phyloP scores from a whole-genome alignment of 1,140 invertebrate species.

The Drosophila paulistorum region DNA sequence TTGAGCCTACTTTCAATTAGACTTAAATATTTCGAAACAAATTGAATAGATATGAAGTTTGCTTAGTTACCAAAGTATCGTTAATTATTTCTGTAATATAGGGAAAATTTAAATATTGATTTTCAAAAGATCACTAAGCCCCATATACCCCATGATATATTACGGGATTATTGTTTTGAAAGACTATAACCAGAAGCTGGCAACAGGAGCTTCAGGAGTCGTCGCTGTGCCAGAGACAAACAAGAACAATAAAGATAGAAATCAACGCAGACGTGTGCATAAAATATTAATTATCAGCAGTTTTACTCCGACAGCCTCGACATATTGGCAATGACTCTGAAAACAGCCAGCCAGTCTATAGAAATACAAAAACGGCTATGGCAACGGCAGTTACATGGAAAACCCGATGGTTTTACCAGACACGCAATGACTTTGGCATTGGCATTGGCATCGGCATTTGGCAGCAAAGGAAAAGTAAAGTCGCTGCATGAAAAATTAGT shows the following conservation, averaged over 20 bases:
- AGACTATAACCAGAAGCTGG: slow-evolving; percentile 13
- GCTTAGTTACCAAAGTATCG: too few relatives aligned
- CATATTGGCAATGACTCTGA: slow-evolving; percentile 70
- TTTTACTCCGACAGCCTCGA: slow-evolving; percentile 48
- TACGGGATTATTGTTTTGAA: slow-evolving; percentile 14
- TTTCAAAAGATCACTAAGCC: too few relatives aligned
- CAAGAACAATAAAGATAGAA: slow-evolving; percentile 78
- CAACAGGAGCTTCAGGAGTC: slow-evolving; percentile 21
- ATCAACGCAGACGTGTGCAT: slow-evolving; percentile 82
- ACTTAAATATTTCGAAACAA: too few relatives aligned
- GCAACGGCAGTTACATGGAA: neutral
- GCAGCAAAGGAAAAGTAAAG: neutral
- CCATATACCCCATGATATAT: neutral
- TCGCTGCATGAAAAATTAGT: slow-evolving; percentile 58
- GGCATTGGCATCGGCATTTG: slow-evolving; percentile 36
- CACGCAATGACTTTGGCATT: slow-evolving; percentile 68
- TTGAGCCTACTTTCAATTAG: too few relatives aligned
- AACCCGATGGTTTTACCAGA: slow-evolving; percentile 59
- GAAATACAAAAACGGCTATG: slow-evolving; percentile 36
- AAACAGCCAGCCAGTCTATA: slow-evolving; percentile 33
- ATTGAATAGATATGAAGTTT: too few relatives aligned
- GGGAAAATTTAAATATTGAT: too few relatives aligned
- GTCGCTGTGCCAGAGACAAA: slow-evolving; percentile 62
- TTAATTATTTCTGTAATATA: too few relatives aligned
- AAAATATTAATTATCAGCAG: slow-evolving; percentile 82